phyloP scores from a whole-genome alignment of 2,888 invertebrate genomes.

The Bruchidius siliquastri region DNA sequence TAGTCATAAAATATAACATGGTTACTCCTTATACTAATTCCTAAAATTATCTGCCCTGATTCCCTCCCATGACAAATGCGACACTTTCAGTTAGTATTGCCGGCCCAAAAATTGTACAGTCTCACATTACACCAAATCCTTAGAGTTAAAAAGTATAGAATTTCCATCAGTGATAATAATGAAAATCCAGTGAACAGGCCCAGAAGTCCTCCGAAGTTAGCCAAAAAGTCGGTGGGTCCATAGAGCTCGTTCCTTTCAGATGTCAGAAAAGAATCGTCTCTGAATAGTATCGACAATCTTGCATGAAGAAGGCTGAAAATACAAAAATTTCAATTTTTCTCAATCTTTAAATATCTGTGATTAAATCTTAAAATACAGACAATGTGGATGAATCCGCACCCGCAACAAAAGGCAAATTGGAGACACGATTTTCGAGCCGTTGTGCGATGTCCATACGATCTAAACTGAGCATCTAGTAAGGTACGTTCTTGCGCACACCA shows the following conservation, averaged over 20 bases:
- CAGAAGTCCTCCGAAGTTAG: constrained; percentile 36
- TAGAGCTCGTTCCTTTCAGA: constrained; percentile 35
- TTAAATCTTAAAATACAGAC: no score
- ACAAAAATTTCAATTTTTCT: not conserved
- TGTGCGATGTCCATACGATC: no score
- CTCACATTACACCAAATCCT: constrained; percentile 39
- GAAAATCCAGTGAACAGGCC: constrained; percentile 44
- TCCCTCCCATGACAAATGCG: no score
- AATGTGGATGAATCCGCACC: no score
- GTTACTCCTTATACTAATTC: not conserved
- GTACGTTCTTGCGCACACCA: no score
- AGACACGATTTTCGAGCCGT: no score
- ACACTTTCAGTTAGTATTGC: not conserved
- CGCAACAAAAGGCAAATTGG: no score
- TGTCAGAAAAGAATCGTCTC: constrained; percentile 28
- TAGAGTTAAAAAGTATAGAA: constrained; percentile 53
- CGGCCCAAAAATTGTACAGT: not conserved
- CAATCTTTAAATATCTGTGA: no score
- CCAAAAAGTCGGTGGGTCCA: constrained; percentile 34
- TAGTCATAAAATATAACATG: not conserved
- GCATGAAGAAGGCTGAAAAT: not conserved
- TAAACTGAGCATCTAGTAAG: no score
- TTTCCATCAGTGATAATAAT: constrained; percentile 49
- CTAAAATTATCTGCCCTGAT: not conserved
- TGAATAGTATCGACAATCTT: constrained; percentile 28